These are phyloP conservation scores for Theodoxus fluviatilis DNA, from an alignment of 2,888 invertebrate genomes.

Conservation along the genomic window DNA sequence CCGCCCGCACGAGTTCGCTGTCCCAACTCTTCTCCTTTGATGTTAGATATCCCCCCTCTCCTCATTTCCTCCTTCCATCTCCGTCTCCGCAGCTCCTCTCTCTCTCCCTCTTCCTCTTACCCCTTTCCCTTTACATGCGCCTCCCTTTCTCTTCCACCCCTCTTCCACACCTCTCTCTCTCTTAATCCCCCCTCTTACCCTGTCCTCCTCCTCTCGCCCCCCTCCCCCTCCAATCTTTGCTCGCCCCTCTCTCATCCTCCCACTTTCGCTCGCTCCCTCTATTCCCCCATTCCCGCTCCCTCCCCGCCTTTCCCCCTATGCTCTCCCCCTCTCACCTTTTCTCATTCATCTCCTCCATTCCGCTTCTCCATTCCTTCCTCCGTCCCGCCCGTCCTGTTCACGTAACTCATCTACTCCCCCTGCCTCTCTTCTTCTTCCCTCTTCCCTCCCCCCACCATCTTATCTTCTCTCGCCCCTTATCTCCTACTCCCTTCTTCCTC, in stretches of 20 bases:
- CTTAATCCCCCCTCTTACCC: background rate
- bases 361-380: background rate
- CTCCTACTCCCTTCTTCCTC: slow-evolving; percentile 5
- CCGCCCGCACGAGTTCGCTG: background rate
- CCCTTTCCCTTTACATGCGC: background rate
- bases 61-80: background rate
- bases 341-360: background rate
- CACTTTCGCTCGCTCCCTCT: background rate
- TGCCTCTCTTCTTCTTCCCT: background rate
- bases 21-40: background rate
- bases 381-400: background rate
- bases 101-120: background rate
- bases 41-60: background rate
- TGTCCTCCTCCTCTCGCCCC: background rate
- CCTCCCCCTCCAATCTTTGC: background rate
- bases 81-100: background rate
- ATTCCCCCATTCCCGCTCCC: background rate
- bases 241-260: background rate
- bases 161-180: background rate
- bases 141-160: background rate
- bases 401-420: background rate
- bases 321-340: background rate
- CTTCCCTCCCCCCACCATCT: too few species aligned
- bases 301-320: background rate
- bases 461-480: background rate